A percentile compares a stretch with the other conserved stretches of the same genome.
Evolutionary conservation across 2,113 vertebrate species (phyloP).

Genomic region (Coreoperca whiteheadi): DNA sequence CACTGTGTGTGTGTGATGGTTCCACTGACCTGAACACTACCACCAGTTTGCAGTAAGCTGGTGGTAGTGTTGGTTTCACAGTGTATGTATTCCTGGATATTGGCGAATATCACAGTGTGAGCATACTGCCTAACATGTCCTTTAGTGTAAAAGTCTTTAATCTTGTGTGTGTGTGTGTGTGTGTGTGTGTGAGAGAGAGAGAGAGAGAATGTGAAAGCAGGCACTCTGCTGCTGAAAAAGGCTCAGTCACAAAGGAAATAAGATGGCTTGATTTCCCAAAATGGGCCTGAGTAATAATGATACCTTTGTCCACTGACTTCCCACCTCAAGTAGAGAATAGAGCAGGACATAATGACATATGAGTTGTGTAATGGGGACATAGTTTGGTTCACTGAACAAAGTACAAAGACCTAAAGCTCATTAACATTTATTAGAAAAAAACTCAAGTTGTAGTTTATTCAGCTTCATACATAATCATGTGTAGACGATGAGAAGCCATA

Average conservation of each 20-base stretch:
- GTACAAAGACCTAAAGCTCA: slow-evolving; percentile 1
- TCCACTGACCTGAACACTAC: slow-evolving; percentile 19
- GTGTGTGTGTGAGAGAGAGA: not conserved
- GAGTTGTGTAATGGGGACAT: not conserved
- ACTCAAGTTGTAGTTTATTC: not conserved
- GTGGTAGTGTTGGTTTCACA: slow-evolving; percentile 7
- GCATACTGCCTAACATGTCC: not conserved
- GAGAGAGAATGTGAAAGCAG: not conserved
- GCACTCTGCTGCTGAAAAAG: not conserved
- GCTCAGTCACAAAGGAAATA: slow-evolving; percentile 49
- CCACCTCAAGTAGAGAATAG: not conserved
- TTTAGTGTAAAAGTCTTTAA: slow-evolving; percentile 7
- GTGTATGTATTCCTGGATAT: slow-evolving; percentile 18
- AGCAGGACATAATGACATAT: slow-evolving; percentile 13
- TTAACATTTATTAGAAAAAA: not conserved
- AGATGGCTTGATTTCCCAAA: slow-evolving; percentile 52
- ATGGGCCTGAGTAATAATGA: slow-evolving; percentile 45
- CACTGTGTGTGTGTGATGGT: not conserved
- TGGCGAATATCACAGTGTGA: not conserved
- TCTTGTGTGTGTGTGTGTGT: not conserved
- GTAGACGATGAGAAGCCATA: not conserved
- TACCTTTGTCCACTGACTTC: slow-evolving; percentile 33
- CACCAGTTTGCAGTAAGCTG: slow-evolving; percentile 33
- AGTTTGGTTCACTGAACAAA: slow-evolving; percentile 2
- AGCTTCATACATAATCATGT: not conserved